phyloP scores from a whole-genome alignment of 2,797 vertebrate species.

The Hydrocynus forskahlii region DNA sequence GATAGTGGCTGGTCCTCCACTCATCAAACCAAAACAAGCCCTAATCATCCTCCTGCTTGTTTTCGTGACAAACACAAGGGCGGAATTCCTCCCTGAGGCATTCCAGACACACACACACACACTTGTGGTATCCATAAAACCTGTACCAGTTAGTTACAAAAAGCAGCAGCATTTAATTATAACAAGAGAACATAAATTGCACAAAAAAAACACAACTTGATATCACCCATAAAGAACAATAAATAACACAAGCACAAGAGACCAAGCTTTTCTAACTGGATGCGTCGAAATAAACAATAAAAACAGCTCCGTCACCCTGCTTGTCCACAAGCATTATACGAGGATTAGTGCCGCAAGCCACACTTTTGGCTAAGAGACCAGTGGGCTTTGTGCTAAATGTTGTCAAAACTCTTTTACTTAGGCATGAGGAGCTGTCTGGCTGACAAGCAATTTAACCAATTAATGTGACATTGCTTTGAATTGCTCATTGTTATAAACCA shows the following conservation, averaged over 20 bases:
- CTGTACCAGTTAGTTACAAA: too few relatives aligned
- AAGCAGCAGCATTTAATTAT: too few relatives aligned
- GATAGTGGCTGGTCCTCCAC: slow-evolving; percentile 38
- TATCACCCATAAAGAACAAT: background rate
- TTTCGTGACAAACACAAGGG: slow-evolving; percentile 20
- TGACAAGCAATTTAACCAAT: background rate
- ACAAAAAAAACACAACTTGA: too few relatives aligned
- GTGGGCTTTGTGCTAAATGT: too few relatives aligned
- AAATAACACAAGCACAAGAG: background rate
- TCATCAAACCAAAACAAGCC: slow-evolving; percentile 48
- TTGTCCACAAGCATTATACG: background rate
- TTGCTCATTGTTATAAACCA: too few relatives aligned
- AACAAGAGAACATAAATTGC: too few relatives aligned
- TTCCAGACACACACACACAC: slow-evolving; percentile 19
- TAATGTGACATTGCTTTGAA: too few relatives aligned
- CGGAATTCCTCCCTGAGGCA: slow-evolving; percentile 28
- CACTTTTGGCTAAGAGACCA: background rate
- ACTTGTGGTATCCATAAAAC: too few relatives aligned
- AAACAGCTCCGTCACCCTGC: background rate
- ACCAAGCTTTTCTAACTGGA: background rate
- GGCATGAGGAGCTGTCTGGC: background rate
- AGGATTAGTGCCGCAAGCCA: background rate
- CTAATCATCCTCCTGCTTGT: slow-evolving; percentile 37
- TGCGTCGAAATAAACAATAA: background rate
- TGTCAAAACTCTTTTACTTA: background rate